Conservation (phyloP, 2,797 vertebrate genomes). For the Margarornis squamiger region DNA sequence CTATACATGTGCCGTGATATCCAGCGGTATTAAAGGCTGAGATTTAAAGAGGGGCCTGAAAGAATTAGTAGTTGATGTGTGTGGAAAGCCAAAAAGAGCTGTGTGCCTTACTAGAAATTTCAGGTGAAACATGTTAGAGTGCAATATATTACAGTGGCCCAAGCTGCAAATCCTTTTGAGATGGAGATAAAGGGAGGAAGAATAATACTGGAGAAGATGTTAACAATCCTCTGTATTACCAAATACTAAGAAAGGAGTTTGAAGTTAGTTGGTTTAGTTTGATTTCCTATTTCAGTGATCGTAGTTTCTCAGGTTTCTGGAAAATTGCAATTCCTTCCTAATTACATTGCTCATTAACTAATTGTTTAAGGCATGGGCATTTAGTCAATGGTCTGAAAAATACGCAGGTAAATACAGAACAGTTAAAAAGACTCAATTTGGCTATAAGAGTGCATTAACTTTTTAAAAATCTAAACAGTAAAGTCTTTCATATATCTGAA, state of each 20-base stretch:
- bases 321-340: neutral
- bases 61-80: conserved; percentile 1
- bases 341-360: neutral
- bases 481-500: neutral
- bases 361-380: neutral
- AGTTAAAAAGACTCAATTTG: neutral
- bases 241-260: neutral
- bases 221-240: neutral
- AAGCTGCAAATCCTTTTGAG: conserved; percentile 28
- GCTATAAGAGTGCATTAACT: neutral
- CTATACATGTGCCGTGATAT: neutral
- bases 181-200: neutral
- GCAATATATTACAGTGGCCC: neutral
- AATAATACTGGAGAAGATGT: neutral
- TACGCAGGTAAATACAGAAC: neutral
- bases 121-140: neutral
- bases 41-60: conserved; percentile 11
- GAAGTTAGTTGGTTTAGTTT: neutral
- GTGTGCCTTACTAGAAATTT: conserved; percentile 20
- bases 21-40: conserved; percentile 1
- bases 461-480: neutral
- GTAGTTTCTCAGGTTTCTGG: neutral
- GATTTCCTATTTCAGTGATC: neutral
- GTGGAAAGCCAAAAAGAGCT: conserved; percentile 8
- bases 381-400: neutral